A percentile compares a stretch with the other conserved stretches of the same genome.
Conservation (phyloP, 2,113 vertebrate genomes). For the Setophaga kirtlandii region DNA sequence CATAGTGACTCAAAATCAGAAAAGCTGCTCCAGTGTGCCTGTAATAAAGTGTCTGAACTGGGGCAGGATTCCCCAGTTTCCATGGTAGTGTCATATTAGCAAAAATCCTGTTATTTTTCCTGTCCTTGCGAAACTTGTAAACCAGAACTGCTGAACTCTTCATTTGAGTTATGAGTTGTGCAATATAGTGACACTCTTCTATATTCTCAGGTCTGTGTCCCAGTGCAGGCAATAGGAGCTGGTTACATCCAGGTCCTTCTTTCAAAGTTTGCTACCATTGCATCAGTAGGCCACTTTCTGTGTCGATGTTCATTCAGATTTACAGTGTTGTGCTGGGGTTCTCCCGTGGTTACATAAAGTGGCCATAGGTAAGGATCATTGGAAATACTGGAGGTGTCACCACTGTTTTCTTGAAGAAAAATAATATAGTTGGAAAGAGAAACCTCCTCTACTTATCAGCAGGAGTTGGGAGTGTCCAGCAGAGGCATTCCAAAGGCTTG, state of each 20-base stretch:
- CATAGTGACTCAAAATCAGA: neutral
- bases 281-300: neutral
- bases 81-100: neutral
- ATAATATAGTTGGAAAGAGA: neutral
- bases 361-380: neutral
- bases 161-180: neutral
- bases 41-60: neutral
- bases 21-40: neutral
- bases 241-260: neutral
- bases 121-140: neutral
- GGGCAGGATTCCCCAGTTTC: neutral
- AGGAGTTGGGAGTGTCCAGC: neutral
- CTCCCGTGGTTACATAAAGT: neutral
- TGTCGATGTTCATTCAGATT: neutral
- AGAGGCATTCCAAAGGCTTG: neutral
- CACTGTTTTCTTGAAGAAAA: neutral
- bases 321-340: rapidly evolving
- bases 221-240: neutral
- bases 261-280: neutral
- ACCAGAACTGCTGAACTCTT: neutral
- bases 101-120: neutral
- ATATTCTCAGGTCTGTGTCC: neutral
- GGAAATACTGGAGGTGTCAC: neutral
- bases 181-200: neutral
- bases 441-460: neutral